Evolutionary conservation across 2,113 vertebrate genomes (phyloP).

Genomic region (Cavia aperea): DNA sequence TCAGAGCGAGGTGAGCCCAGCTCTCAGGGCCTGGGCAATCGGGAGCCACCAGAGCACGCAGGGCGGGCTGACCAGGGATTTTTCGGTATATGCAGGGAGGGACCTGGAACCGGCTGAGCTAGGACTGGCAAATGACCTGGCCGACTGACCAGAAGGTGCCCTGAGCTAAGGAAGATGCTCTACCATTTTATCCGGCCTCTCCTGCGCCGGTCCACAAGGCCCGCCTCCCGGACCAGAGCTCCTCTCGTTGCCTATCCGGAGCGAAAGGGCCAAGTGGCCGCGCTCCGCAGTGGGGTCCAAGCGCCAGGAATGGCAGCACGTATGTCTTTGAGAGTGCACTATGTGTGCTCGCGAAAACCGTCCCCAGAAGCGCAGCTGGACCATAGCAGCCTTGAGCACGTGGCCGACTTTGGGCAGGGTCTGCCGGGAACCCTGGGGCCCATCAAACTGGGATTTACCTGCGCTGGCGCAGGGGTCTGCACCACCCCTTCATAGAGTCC

Average conservation of each 20-base stretch:
- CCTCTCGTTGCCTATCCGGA: not conserved
- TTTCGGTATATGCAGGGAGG: not conserved
- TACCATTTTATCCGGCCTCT: not conserved
- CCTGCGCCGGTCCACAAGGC: not conserved
- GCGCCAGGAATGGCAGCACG: not conserved
- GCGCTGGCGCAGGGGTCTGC: not conserved
- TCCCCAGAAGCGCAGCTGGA: not conserved
- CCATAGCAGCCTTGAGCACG: slow-evolving; percentile 28
- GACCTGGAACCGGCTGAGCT: not conserved
- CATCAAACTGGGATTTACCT: not conserved
- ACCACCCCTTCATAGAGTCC: not conserved
- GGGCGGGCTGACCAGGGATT: not conserved
- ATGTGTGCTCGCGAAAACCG: not conserved
- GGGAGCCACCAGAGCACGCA: not conserved
- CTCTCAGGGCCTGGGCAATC: not conserved
- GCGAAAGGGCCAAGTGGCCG: not conserved
- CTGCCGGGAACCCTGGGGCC: not conserved
- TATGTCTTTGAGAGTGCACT: not conserved
- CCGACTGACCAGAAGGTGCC: not conserved
- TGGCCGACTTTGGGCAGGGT: not conserved
- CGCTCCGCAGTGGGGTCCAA: not conserved
- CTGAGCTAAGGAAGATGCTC: not conserved
- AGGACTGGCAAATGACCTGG: not conserved
- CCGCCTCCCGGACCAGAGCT: not conserved
- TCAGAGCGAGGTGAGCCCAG: not conserved